phyloP scores from a whole-genome alignment of 2,113 vertebrate species.

The Corythornis cristatus region DNA sequence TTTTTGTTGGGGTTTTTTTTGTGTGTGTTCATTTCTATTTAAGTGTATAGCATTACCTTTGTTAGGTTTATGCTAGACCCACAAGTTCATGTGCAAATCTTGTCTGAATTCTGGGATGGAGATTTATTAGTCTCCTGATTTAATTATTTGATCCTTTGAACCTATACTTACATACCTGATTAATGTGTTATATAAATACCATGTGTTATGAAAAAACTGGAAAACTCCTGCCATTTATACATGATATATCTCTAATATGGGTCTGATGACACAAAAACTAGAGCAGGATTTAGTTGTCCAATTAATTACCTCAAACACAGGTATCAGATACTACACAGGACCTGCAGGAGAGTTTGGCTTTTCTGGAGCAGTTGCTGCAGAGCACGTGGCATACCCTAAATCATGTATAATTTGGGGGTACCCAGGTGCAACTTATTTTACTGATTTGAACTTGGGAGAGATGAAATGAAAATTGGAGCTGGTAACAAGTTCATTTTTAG shows the following conservation, averaged over 20 bases:
- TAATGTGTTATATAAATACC: not conserved
- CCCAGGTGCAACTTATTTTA: not conserved
- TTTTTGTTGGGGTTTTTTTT: not conserved
- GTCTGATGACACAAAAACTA: not conserved
- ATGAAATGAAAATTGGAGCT: not conserved
- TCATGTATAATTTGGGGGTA: not conserved
- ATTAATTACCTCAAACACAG: not conserved
- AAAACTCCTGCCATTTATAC: not conserved
- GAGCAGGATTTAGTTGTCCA: not conserved
- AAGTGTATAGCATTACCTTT: not conserved
- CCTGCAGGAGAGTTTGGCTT: not conserved
- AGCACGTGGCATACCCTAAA: not conserved
- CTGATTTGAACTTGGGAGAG: not conserved
- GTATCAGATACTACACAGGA: not conserved
- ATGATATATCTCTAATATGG: not conserved
- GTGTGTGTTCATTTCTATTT: not conserved
- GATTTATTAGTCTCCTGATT: not conserved
- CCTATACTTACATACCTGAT: not conserved
- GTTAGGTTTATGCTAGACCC: not conserved
- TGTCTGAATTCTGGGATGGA: not conserved
- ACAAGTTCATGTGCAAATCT: fast-evolving
- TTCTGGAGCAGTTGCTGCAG: not conserved
- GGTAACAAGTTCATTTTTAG: not conserved
- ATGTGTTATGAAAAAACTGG: not conserved
- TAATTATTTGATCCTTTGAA: not conserved